These are phyloP conservation scores for Ridgeia piscesae DNA, from an alignment of 1,140 invertebrate genomes.

Conservation along the genomic window DNA sequence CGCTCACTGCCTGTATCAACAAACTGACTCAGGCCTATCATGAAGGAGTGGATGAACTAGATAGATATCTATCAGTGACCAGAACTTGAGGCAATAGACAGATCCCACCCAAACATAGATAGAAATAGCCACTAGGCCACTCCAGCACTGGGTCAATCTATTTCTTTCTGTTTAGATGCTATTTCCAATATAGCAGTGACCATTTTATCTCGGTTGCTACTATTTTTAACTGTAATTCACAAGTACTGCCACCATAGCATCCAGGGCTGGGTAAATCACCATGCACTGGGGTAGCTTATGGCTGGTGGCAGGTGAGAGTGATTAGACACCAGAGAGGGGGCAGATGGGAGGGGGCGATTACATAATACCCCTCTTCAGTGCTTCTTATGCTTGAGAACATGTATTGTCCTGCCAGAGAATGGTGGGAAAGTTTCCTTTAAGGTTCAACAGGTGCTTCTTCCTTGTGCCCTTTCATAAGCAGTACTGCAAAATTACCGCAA, in stretches of 20 bases:
- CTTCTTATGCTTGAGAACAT: not conserved
- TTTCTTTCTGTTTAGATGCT: slow-evolving; percentile 1
- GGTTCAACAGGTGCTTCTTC: not conserved
- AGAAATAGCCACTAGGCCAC: not conserved
- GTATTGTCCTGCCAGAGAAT: not conserved
- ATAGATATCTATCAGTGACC: not conserved
- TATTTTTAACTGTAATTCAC: not conserved
- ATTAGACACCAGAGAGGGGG: not conserved
- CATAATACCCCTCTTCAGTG: not conserved
- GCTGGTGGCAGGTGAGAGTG: not conserved
- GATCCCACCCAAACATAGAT: not conserved
- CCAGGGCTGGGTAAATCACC: not conserved
- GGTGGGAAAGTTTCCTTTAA: not conserved
- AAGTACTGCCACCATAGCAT: not conserved
- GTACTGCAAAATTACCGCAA: too few relatives aligned
- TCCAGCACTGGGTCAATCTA: not conserved
- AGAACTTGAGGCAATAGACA: not conserved
- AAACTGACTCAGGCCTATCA: not conserved
- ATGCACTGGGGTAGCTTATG: not conserved
- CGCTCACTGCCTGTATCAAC: not conserved
- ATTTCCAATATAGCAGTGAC: slow-evolving; percentile 5
- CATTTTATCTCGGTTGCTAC: not conserved
- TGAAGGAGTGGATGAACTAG: not conserved
- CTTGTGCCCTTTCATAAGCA: too few relatives aligned
- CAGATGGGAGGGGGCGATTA: not conserved